Evolutionary conservation across 1,140 invertebrate genomes (phyloP).

Genomic region (Spodoptera litura): DNA sequence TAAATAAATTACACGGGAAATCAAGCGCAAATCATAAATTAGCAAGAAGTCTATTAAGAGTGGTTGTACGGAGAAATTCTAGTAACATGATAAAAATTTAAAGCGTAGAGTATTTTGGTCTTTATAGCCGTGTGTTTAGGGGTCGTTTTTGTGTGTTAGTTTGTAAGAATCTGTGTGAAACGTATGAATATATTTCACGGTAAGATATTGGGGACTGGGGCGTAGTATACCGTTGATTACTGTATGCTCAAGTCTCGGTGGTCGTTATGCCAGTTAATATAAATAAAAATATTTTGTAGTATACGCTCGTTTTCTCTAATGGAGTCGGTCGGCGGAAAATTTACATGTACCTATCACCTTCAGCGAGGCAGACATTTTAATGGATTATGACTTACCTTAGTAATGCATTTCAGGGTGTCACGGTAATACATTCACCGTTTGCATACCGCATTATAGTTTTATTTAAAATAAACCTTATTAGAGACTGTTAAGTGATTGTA

Average conservation of each 20-base stretch:
- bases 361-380: neutral
- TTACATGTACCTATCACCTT: neutral
- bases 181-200: slow-evolving; percentile 49
- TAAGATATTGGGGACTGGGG: slow-evolving; percentile 44
- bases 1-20: slow-evolving; percentile 7
- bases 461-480: too few species aligned
- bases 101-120: neutral
- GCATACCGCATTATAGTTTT: too few species aligned
- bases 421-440: too few species aligned
- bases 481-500: too few species aligned
- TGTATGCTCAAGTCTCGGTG: slow-evolving; percentile 34
- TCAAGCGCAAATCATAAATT: slow-evolving; percentile 27
- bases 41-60: neutral
- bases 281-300: slow-evolving; percentile 24
- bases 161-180: slow-evolving; percentile 27
- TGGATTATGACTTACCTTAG: neutral
- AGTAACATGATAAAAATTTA: slow-evolving; percentile 11
- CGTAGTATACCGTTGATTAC: slow-evolving; percentile 48
- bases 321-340: slow-evolving; percentile 5
- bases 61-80: slow-evolving; percentile 9
- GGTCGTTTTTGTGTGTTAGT: neutral
- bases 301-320: slow-evolving; percentile 11
- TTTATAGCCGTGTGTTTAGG: neutral
- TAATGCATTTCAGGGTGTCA: neutral
- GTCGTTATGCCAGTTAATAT: slow-evolving; percentile 36